phyloP scores from a whole-genome alignment of 2,797 vertebrate species.

The Sebastes vulpes region DNA sequence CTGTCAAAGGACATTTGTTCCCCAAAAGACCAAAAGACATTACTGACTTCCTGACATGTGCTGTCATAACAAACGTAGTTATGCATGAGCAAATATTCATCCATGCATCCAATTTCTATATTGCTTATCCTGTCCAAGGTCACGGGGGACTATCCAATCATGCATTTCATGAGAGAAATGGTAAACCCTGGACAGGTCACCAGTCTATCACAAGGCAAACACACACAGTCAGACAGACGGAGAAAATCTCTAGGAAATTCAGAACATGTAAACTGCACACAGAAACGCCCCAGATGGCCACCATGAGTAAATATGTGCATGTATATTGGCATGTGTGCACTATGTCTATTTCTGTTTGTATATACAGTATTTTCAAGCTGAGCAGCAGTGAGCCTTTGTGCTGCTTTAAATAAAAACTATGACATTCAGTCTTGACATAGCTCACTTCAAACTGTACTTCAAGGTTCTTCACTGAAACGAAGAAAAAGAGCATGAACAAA shows the following conservation, averaged over 20 bases:
- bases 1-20: conserved; percentile 15
- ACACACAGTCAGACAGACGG: neutral
- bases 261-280: neutral
- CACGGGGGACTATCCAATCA: neutral
- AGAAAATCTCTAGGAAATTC: neutral
- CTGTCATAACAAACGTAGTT: neutral
- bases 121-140: neutral
- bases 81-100: conserved; percentile 21
- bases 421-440: neutral
- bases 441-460: neutral
- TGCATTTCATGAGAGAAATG: neutral
- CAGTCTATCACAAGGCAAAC: neutral
- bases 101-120: neutral
- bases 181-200: neutral
- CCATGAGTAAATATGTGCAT: neutral
- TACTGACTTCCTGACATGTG: conserved; percentile 5
- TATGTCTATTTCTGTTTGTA: neutral
- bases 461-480: neutral
- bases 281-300: neutral
- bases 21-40: neutral
- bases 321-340: neutral
- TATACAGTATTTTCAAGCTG: neutral
- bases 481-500: neutral
- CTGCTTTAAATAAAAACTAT: neutral
- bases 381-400: neutral